These are phyloP conservation scores for Coelopa pilipes DNA, from an alignment of 2,888 invertebrate genomes.

Conservation along the genomic window DNA sequence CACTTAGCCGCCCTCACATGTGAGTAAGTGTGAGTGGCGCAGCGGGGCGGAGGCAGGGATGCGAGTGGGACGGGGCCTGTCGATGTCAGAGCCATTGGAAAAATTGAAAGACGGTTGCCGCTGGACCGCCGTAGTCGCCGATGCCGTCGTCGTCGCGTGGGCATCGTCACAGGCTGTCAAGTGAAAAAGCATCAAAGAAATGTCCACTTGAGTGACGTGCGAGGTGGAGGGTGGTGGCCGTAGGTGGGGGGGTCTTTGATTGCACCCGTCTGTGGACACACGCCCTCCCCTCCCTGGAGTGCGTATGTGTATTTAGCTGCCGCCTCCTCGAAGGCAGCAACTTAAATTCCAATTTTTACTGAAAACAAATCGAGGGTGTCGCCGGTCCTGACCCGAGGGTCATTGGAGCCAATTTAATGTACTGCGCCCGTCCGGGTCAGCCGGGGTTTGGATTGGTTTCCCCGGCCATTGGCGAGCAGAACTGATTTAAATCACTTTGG, in stretches of 20 bases:
- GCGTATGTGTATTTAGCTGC: not conserved
- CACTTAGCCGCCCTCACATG: no score
- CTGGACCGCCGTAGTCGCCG: constrained; percentile 20
- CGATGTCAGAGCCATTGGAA: constrained; percentile 23
- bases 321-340: no score
- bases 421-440: no score
- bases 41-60: constrained; percentile 5
- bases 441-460: no score
- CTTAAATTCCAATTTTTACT: not conserved
- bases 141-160: constrained; percentile 21
- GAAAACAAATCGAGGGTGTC: not conserved
- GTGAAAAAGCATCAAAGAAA: constrained; percentile 29
- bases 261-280: not conserved
- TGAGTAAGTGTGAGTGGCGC: no score
- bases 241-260: not conserved
- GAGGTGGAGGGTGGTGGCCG: not conserved
- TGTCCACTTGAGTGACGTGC: constrained; percentile 14
- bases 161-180: constrained; percentile 32
- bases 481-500: no score
- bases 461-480: no score
- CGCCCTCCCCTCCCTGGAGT: not conserved
- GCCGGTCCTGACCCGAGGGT: not conserved
- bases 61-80: constrained; percentile 3
- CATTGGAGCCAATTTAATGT: no score
- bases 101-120: constrained; percentile 27